Percentiles rank a stretch among this genome's conserved stretches.
Evolutionary conservation across 2,888 invertebrate genomes (phyloP).

Genomic region (Amphipyra berbera): DNA sequence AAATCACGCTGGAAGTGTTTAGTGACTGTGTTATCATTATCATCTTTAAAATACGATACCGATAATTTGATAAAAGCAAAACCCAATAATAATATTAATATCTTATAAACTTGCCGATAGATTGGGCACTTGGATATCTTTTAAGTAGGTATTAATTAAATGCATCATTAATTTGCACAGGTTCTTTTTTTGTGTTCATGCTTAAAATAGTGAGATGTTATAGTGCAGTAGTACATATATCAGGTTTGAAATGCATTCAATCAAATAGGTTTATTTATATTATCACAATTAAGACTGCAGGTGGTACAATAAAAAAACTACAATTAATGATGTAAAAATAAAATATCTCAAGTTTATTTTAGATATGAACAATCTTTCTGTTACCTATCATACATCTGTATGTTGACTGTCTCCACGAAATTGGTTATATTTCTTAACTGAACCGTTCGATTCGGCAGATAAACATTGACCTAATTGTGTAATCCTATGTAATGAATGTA

Average conservation of each 20-base stretch:
- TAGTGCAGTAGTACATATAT: neutral
- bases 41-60: conserved; percentile 18
- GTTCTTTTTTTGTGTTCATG: conserved; percentile 22
- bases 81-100: conserved; percentile 14
- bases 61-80: conserved; percentile 32
- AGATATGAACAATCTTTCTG: neutral
- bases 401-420: conserved; percentile 15
- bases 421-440: conserved; percentile 57
- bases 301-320: neutral
- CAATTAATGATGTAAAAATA: neutral
- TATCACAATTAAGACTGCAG: too few relatives aligned
- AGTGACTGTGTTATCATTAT: conserved; percentile 12
- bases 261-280: neutral
- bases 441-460: conserved; percentile 56
- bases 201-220: conserved; percentile 12
- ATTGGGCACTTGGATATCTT: conserved; percentile 26
- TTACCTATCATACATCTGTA: neutral
- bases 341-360: neutral
- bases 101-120: conserved; percentile 36
- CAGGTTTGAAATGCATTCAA: neutral
- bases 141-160: conserved; percentile 5
- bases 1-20: conserved; percentile 29
- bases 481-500: conserved; percentile 47
- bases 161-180: conserved; percentile 26
- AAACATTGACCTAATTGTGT: conserved; percentile 66